Base-by-base conservation (phyloP, 2,888 invertebrate species). In the Meloe dianella region DNA sequence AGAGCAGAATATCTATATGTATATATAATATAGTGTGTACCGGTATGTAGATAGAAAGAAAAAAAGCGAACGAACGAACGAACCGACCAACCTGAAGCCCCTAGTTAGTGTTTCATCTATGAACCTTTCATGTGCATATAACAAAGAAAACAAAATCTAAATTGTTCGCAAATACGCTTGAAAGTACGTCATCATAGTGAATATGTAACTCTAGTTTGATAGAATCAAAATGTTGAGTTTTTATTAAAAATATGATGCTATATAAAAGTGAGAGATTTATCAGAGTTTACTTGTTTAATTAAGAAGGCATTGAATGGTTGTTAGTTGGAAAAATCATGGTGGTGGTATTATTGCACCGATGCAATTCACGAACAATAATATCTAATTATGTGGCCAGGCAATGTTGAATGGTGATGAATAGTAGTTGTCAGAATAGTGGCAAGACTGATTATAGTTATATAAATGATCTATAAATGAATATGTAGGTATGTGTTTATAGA, bases 71-170 rank as follows among this genome's bases (percentile, higher is more conserved):
- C 74, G 74, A 30, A 74, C 74, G 75, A 38, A 20, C 57, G 47
- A 58, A 57, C 60, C 62, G 29, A 35, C 66, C 68, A 14, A 60
- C 60, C 17, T 74, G 72, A 74, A 73, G 66, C 60, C 58, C 61
- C 67, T 61, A 20, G 57, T 64, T 70, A 66, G 66, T 71, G 61
- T 70, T 73, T 70, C 73, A 71, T 67, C n/a, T 74, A 51, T 20
- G 67, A 71, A 71, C 71, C 74, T 76, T 74, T 74, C 76, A 75
- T 75, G 75, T 76, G 74, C 76, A 75, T 73, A 75, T 75, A 75
- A 78, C 78, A 78, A 78, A 77, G 6, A n/a, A 76, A 78, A 77
- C 78, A 77, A 76, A 78, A 77, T 78, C 78, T 78, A 73, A 75
- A 61, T 75, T 78, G 77, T 79, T 78, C 77, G 75, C 76, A 73